These are phyloP conservation scores for Acestrorhynchus altus DNA, from an alignment of 2,797 vertebrate species.

Conservation along the genomic window DNA sequence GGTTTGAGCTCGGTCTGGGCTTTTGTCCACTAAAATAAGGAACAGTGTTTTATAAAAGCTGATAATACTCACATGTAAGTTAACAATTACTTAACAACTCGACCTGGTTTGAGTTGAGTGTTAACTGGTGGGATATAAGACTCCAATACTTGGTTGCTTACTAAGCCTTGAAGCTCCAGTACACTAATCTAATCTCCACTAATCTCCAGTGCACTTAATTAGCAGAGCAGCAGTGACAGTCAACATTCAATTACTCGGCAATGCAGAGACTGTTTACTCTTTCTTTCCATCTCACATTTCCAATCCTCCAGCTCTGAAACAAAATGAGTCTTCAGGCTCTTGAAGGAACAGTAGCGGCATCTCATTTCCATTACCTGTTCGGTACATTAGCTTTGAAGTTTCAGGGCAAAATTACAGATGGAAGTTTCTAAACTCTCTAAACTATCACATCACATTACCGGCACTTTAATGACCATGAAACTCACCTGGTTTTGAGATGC, in stretches of 20 bases:
- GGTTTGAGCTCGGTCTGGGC: no score
- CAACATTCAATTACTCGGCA: conserved; percentile 4
- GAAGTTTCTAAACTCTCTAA: background rate
- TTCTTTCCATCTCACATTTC: background rate
- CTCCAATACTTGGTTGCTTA: background rate
- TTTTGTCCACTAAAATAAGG: no score
- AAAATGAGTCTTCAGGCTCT: background rate
- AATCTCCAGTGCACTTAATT: background rate
- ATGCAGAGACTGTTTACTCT: background rate
- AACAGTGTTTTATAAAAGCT: no score
- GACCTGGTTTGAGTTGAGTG: background rate
- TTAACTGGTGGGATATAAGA: background rate
- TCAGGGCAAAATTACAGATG: background rate
- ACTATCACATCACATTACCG: background rate
- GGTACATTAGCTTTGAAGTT: background rate
- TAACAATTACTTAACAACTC: background rate
- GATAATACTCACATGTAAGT: no score
- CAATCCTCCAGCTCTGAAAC: background rate
- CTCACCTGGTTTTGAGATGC: conserved; percentile 85
- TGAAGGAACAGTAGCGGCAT: background rate
- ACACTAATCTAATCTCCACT: background rate
- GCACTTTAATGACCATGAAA: background rate
- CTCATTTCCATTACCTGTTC: background rate
- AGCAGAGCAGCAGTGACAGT: background rate
- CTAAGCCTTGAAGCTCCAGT: no score